Conservation (phyloP, 1,140 invertebrate genomes). For the Drosophila oshimai region DNA sequence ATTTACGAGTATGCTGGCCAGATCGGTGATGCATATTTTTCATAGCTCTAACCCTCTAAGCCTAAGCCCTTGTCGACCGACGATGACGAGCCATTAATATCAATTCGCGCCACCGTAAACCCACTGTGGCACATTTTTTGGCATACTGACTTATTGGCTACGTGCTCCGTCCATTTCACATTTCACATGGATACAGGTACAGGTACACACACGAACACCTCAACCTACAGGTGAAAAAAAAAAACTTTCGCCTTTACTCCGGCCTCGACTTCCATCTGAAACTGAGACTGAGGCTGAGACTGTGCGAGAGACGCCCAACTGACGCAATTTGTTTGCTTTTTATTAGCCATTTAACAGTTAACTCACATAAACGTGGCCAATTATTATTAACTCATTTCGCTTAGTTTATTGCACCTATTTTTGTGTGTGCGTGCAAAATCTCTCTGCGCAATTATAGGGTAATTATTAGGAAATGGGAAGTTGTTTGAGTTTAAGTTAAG, state of each 20-base stretch:
- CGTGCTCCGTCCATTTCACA: constrained; percentile 24
- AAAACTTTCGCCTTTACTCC: constrained; percentile 36
- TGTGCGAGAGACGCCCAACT: constrained; percentile 27
- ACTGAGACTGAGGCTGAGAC: too few relatives aligned
- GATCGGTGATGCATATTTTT: constrained; percentile 4
- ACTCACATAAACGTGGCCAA: constrained; percentile 72
- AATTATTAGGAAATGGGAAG: neutral
- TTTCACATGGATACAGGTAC: too few relatives aligned
- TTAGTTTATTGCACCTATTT: constrained; percentile 19
- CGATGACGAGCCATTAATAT: constrained; percentile 53
- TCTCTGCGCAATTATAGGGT: neutral
- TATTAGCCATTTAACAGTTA: constrained; percentile 77
- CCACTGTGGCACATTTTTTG: constrained; percentile 51
- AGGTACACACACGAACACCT: neutral
- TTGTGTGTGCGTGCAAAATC: neutral
- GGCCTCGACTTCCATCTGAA: constrained; percentile 13
- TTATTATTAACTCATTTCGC: constrained; percentile 73
- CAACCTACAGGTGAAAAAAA: neutral
- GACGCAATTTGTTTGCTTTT: constrained; percentile 64
- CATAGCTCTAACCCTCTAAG: neutral
- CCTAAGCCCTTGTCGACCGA: neutral
- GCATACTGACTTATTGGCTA: constrained; percentile 48
- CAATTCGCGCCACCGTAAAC: constrained; percentile 29
- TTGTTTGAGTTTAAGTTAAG: too few relatives aligned
- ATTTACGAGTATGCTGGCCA: constrained; percentile 47